These are phyloP conservation scores for Epinephelus awoara DNA, from an alignment of 2,797 vertebrate genomes.

Conservation along the genomic window DNA sequence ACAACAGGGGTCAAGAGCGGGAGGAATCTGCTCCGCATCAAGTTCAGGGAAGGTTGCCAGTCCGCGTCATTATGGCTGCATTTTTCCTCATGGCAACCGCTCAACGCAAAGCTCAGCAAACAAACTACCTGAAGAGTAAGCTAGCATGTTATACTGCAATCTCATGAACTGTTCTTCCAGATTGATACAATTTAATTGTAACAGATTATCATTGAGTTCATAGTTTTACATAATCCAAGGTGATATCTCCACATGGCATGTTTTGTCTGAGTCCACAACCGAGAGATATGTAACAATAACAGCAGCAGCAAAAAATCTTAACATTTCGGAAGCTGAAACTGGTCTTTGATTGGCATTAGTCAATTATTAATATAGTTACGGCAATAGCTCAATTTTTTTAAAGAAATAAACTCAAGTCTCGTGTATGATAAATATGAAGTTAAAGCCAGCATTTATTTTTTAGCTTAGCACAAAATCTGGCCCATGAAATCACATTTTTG, in stretches of 20 bases:
- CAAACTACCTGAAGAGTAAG: neutral
- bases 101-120: neutral
- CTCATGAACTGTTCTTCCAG: neutral
- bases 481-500: neutral
- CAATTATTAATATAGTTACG: neutral
- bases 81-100: constrained; percentile 43
- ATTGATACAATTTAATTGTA: neutral
- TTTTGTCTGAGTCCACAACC: neutral
- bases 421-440: no score
- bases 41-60: constrained; percentile 64
- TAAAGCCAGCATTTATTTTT: no score
- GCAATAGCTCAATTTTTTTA: no score
- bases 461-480: neutral
- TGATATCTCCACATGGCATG: no score
- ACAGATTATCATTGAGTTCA: neutral
- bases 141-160: neutral
- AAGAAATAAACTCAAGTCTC: no score
- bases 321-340: neutral
- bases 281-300: neutral
- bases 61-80: constrained; percentile 53
- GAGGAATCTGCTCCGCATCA: constrained; percentile 74
- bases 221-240: no score
- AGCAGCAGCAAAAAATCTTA: neutral
- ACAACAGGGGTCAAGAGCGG: constrained; percentile 68
- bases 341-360: neutral